Conservation (phyloP, 2,797 vertebrate genomes). For the Coluber constrictor region DNA sequence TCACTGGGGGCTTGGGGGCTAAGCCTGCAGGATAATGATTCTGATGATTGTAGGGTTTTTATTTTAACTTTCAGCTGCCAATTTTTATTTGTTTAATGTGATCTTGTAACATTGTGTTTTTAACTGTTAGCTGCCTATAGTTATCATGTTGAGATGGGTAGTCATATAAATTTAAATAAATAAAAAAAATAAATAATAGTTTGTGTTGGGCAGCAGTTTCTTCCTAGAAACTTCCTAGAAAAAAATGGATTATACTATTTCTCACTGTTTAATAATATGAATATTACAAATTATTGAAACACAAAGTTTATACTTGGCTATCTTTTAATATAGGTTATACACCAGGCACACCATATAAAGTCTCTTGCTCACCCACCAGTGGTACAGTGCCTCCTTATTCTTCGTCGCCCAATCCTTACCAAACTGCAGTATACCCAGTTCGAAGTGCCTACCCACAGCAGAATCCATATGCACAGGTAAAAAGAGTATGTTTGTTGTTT, state of each 20-base stretch:
- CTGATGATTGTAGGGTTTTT: not conserved
- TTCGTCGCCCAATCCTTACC: slow-evolving; percentile 90
- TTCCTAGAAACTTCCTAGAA: not conserved
- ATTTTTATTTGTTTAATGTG: not conserved
- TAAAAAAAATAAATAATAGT: not conserved
- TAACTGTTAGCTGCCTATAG: not conserved
- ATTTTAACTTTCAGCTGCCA: not conserved
- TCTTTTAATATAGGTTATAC: slow-evolving; percentile 80
- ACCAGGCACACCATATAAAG: slow-evolving; percentile 94
- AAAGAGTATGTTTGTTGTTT: fast-evolving
- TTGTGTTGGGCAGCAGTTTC: not conserved
- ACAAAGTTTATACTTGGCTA: not conserved
- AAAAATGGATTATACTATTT: not conserved
- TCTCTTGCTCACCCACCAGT: slow-evolving; percentile 94
- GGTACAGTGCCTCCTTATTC: slow-evolving; percentile 91
- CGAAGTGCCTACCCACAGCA: slow-evolving; percentile 96
- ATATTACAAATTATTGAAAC: not conserved
- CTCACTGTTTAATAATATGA: not conserved
- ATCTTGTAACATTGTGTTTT: not conserved
- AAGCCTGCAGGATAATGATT: not conserved
- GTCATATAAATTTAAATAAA: not conserved
- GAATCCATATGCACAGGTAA: slow-evolving; percentile 94
- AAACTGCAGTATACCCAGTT: slow-evolving; percentile 89
- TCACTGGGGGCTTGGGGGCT: not conserved
- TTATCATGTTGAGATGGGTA: not conserved